Base-by-base conservation (phyloP, 2,888 invertebrate species). In the Xanthorhoe designata region DNA sequence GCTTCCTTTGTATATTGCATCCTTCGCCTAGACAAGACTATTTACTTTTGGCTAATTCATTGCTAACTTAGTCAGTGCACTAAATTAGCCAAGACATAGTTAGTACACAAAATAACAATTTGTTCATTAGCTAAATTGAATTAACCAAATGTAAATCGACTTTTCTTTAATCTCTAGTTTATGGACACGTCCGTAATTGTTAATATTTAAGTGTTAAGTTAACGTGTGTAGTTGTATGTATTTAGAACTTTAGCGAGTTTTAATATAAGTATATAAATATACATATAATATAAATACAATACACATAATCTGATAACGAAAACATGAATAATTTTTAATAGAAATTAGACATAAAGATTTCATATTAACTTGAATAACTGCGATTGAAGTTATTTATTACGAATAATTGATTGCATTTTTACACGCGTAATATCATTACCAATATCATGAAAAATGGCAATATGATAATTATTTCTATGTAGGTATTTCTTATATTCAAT, bases 1-100 rank as follows among this genome's bases (percentile, higher is more conserved):
- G 87, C 88, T 92, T 75, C 76, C 79, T 88, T 83, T 92, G 89
- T 91, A 91, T 82, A 91, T 89, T 89, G 85, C 86, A 83, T 57
- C 38, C 76, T 83, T 82, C 73, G 78, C 77, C 76, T 80, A 84
- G 78, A 77, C 70, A 75, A 42, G 38, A 13, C 38, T 42, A 3
- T 42, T 42, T 42, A 42, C 38, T 3, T 42, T 42, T 42, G 38
- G 38, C 38, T 32, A 42, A 42, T 42, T 13, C 38, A 42, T 42
- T 42, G 38, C 38, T 42, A 42, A 42, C 38, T 42, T 42, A 42
- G 38, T 42, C 38, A 13, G 13, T 13, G 38, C 38, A 42, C 38
- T 42, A 42, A 42, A 42, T 32, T 77, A 66, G 38, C 13, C 38
- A 13, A 42, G 13, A 42, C 38, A 4, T 42, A 42, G 35, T 35